Base-by-base conservation (phyloP, 2,113 vertebrate genomes). In the Rhea pennata region DNA sequence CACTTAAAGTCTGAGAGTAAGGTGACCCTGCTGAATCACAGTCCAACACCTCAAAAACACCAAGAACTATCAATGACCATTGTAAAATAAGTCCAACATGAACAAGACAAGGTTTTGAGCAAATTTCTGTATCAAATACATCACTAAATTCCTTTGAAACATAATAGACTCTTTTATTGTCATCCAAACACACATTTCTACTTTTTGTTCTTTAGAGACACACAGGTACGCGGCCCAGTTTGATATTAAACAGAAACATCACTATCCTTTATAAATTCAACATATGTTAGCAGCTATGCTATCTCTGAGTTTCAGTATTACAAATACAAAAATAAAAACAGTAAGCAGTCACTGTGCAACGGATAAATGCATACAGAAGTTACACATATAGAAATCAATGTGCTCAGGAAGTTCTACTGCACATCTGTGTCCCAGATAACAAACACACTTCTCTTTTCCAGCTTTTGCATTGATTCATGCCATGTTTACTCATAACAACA, bases 301-400 rank as follows among this genome's bases (percentile, higher is more conserved):
- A 42, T 0, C 23, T 15, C 62, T 26, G 29, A 22, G 56, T 77
- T 64, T 15, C 39, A 51, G 6, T 7, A 24, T 10, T 4, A 46
- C 65, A 27, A 5, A 15, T 9, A 17, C 1, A 5, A 11, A 23
- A 51, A 87, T 36, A 9, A 66, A 70, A 33, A 0, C 1, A 3
- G 2, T 0, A 3, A 14, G 31, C 42, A 71, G 26, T 3, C 36
- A 10, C 54, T 6, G 39, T 16, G 33, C 16, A 23, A 19, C 14
- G 64, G 23, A 27, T 26, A 39, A 58, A 66, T 6, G 2, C 74
- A 44, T 0, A 0, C 62, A 2, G 0, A 7, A 0, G 0, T 8
- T 4, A 15, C 19, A 17, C 0, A 4, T 22, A 6, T 15, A 29
- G 36, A 61, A 24, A 29, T 7, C 29, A 21, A 1, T 0, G 2